These are phyloP conservation scores for Ormyrus pomaceus DNA, from an alignment of 2,888 invertebrate species.

Conservation along the genomic window DNA sequence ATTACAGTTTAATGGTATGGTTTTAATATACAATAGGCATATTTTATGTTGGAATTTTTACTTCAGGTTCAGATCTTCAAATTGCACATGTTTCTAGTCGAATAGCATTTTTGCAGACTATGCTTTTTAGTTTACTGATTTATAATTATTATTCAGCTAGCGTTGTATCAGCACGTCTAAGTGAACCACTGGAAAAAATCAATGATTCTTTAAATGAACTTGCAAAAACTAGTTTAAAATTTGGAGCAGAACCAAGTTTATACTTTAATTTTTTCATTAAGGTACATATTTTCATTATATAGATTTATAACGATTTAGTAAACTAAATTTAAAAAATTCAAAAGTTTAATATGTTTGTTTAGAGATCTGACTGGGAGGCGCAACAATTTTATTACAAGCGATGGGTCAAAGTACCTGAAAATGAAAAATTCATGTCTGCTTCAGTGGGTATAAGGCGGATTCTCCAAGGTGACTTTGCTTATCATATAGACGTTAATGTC, in stretches of 20 bases:
- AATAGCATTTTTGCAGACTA: constrained; percentile 62
- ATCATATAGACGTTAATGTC: constrained; percentile 68
- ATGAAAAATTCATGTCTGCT: constrained; percentile 62
- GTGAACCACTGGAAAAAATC: constrained; percentile 68
- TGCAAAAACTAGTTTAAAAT: constrained; percentile 63
- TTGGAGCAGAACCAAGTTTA: constrained; percentile 65
- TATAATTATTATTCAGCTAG: too few species aligned
- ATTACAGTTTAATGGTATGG: not conserved
- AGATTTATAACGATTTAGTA: not conserved
- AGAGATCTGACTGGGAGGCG: constrained; percentile 66
- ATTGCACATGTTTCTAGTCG: constrained; percentile 65
- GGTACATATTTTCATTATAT: not conserved
- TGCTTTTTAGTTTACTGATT: too few species aligned
- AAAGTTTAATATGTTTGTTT: not conserved
- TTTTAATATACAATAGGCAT: too few species aligned
- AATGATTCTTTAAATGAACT: constrained; percentile 69
- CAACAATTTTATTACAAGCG: constrained; percentile 64
- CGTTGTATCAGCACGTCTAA: constrained; percentile 53
- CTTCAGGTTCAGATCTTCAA: constrained; percentile 64
- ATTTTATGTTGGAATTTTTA: not conserved
- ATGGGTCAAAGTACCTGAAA: constrained; percentile 65
- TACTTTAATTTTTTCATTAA: too few species aligned
- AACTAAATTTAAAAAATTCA: too few species aligned
- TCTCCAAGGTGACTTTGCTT: constrained; percentile 66
- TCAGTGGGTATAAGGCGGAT: constrained; percentile 66